Base-by-base conservation (phyloP, 2,888 invertebrate genomes). In the Ormia ochracea region DNA sequence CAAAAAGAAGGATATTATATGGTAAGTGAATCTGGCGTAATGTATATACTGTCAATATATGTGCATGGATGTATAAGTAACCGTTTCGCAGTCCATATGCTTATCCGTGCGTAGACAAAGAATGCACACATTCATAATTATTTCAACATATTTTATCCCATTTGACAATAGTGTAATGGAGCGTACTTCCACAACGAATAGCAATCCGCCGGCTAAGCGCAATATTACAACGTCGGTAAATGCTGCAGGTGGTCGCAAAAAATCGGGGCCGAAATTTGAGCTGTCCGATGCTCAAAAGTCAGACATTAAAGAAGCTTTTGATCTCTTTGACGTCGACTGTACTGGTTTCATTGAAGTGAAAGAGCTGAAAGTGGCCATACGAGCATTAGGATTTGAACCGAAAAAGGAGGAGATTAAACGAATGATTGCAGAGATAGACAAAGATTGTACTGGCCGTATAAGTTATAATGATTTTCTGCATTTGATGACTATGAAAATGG, bases 381-480 rank as follows among this genome's bases (percentile, higher is more conserved):
- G 98, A 83, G 98, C 99, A 0, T 91, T 99, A 12, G 99, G 99
- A 0, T 98, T 98, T 91, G 99, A 99, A 88, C 98, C 98, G 0
- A 96, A 96, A 86, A 98, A 98, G 88, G 98, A 98, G 88, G 98
- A 99, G 91, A 96, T 99, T 19, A 98, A 98, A 89, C 96, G 96
- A 87, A 95, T 99, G 93, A 93, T 96, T 82, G 93, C 94, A 2
- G 96, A 97, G 90, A 94, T 97, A 81, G 97, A 98, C 88, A 96
- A 96, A 87, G 94, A 95, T 81, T 94, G 94, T 45, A 93, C 94
- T 85, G 97, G 96, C 58, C 94, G 93, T 85, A 92, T 98, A 70
- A 95, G 96, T 0, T 97, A 94, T 89, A 95, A 95, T 85, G 96
- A 98, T 88, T 98, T 98, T 87, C 89, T 96, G 3, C 93, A 93